Conservation (phyloP, 2,797 vertebrate genomes). For the Choloepus didactylus region DNA sequence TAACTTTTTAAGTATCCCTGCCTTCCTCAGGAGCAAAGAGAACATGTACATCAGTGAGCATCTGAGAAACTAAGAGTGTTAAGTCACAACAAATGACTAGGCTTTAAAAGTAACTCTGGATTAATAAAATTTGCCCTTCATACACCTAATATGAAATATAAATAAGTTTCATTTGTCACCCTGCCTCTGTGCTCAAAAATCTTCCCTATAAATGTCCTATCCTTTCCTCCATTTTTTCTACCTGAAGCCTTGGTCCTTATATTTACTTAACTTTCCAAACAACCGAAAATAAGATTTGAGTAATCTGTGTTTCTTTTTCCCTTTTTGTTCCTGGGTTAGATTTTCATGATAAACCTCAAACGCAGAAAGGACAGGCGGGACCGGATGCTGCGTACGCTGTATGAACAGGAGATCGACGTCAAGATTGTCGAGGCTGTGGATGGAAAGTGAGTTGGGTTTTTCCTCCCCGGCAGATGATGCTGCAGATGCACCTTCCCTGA, state of each 20-base stretch:
- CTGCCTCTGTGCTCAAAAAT: neutral
- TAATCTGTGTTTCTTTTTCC: conserved; percentile 58
- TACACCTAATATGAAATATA: neutral
- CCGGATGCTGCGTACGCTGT: conserved; percentile 94
- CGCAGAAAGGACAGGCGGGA: conserved; percentile 94
- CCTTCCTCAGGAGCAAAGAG: neutral
- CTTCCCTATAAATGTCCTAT: neutral
- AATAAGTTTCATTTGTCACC: neutral
- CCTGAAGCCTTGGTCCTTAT: neutral
- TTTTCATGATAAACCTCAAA: conserved; percentile 97
- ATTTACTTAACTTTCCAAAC: neutral
- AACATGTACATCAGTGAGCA: neutral
- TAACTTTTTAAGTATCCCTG: neutral
- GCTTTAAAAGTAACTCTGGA: neutral
- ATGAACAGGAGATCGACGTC: conserved; percentile 91
- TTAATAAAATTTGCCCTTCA: neutral
- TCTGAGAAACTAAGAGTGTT: neutral
- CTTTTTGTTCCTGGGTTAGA: conserved; percentile 84
- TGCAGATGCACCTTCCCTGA: neutral
- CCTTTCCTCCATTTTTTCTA: neutral
- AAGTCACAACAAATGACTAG: neutral
- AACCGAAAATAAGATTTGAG: neutral
- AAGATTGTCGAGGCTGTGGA: conserved; percentile 95
- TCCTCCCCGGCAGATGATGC: neutral
- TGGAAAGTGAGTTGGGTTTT: conserved; percentile 92